Base-by-base conservation (phyloP, 35 echinoderm and acorn worm genomes). In the Ophiothrix spiculata region DNA sequence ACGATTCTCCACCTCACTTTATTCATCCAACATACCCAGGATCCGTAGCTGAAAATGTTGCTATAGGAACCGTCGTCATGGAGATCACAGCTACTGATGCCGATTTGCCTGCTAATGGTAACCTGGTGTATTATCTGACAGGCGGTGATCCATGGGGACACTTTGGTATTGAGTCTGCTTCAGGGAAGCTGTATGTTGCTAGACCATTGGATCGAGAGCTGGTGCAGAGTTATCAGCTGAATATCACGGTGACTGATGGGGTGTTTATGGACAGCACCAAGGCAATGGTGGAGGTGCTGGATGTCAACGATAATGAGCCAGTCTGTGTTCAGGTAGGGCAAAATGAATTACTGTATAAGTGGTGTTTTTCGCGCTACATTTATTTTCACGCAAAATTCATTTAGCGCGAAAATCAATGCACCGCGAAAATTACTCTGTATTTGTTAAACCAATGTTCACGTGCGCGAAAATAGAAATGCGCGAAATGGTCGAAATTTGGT, bases 281-380 rank as follows among this genome's bases (percentile, higher is more conserved):
- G 40, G 96, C 94, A 25, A 88, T 78, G 11, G 87, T 99, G 39
- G 78, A 82, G 28, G 87, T 99, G 3, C 46, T 56, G 64, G 96
- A 99, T 77, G 86, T 99, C 41, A 99, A 99, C 76, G 92, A 94
- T 75, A 94, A 99, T 79, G 78, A 75, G 74, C 96, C 96, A 0
- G 75, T 93, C 32, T 98, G 92, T 82, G 75, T 84, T 35, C 95
- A 98, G 95, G 95, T 98, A 40, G 86, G 86, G 33, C 0, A 31
- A 79, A 39, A 36, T 12, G 16, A 78, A 78, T 69, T 69, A 25
- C 1, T 69, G 60, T 2, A 69, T 69, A 25, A 69, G 45, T 54
- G 45, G 8, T 54, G n/a, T n/a, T n/a, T n/a, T n/a, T n/a, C n/a
- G n/a, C n/a, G n/a, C n/a, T n/a, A n/a, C n/a, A n/a, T n/a, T n/a